Conservation (phyloP, 2,888 invertebrate species). For the Drosophila setosimentum region DNA sequence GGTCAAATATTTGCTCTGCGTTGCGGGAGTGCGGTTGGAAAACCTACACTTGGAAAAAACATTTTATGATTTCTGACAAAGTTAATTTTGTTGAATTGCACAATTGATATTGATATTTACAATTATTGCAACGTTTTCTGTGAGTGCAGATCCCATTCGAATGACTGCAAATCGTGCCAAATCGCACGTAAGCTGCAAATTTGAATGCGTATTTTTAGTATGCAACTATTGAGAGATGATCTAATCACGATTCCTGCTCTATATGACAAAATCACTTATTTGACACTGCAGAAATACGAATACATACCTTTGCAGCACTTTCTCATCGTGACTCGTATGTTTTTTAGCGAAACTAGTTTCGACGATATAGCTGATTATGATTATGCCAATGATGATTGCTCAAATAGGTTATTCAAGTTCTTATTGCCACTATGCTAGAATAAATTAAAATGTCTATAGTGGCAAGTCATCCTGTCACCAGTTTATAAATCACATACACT, state of each 20-base stretch:
- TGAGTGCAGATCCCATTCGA: background rate
- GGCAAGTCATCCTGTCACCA: background rate
- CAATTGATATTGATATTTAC: background rate
- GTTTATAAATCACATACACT: background rate
- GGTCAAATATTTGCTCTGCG: slow-evolving; percentile 58
- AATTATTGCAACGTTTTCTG: background rate
- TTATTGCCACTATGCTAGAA: slow-evolving; percentile 8
- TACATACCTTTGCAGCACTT: background rate
- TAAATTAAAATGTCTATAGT: slow-evolving; percentile 5
- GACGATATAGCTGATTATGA: slow-evolving; percentile 4
- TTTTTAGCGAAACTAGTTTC: slow-evolving; percentile 36
- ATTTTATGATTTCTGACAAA: background rate
- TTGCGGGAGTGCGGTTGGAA: slow-evolving; percentile 10
- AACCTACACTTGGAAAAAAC: background rate
- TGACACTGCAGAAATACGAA: slow-evolving; percentile 16
- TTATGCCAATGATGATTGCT: slow-evolving; percentile 42
- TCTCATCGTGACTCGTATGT: slow-evolving; percentile 25
- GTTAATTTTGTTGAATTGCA: background rate
- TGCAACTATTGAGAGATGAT: background rate
- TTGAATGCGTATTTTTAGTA: slow-evolving; percentile 5
- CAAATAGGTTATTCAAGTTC: slow-evolving; percentile 24
- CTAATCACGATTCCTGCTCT: slow-evolving; percentile 1
- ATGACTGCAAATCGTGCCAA: slow-evolving; percentile 7
- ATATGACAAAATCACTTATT: slow-evolving; percentile 7
- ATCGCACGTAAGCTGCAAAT: slow-evolving; percentile 37